Evolutionary conservation across 2,797 vertebrate species (phyloP), one percentile per base, ranked within the genome.

Genomic region (Xenopus petersii): DNA sequence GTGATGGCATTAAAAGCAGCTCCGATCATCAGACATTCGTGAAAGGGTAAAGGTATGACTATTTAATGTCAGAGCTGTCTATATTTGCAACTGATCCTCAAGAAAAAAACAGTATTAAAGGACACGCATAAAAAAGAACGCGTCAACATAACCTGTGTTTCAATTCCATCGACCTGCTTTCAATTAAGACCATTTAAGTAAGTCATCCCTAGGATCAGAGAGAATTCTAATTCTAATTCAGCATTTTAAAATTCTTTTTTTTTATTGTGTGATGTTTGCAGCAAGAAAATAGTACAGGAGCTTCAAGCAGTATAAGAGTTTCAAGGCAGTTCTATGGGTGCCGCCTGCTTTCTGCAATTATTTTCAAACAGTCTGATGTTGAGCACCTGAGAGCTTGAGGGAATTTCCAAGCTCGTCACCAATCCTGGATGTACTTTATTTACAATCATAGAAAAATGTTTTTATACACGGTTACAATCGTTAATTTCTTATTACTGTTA

Each of bases 1-100:
- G 2, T 80, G 68, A 81, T 61, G 71, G 75, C 82, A 81, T 83
- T 75, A 78, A 81, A 79, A 81, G 69, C 78, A 64, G 12, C 70
- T 75, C 47, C 71, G 42, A 33, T 75, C 70, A 75, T 75, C 51
- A 80, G 59, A 64, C 67, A 62, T 69, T 78, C 81, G 17, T 73
- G 55, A 75, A 80, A 80, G 9, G 71, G 6, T 70, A 24, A 75
- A 47, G 47, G 72, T 79, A 48, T 7, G 11, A 51, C 74, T 70
- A 63, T 69, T 76, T 77, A 79, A 79, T 67, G 65, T 54, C 71
- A 79, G 36, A 67, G 51, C 62, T 75, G 42, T 58, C 54, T 59
- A 5, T 56, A 70, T 63, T 47, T 73, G 80, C 30, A 78, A 49
- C 49, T 71, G 63, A 46, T 30, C 1, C 46, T 67, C 56, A 46